A percentile compares a stretch with the other conserved stretches of the same genome.
Evolutionary conservation across 2,888 invertebrate species (phyloP).

Genomic region (Caenorhabditis becei): DNA sequence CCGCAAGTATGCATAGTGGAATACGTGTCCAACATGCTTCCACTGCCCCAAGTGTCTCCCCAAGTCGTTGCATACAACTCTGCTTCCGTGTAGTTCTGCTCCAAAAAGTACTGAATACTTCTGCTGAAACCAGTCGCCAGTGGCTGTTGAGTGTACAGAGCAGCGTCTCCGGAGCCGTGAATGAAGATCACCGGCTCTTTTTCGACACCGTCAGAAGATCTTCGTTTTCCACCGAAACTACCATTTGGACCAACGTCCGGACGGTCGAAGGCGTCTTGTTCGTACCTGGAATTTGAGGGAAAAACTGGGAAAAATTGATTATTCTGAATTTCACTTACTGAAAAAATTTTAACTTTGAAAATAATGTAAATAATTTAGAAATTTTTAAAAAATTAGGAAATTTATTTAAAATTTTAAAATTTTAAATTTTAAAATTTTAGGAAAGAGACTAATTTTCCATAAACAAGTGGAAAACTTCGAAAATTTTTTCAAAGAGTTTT

Average conservation of each 20-base stretch:
- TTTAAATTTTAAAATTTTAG: neutral
- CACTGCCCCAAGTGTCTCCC: constrained; percentile 78
- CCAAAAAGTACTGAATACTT: constrained; percentile 79
- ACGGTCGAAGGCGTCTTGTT: constrained; percentile 78
- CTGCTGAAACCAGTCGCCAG: constrained; percentile 70
- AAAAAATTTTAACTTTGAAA: too few relatives aligned
- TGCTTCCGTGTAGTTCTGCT: constrained; percentile 80
- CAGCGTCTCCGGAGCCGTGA: constrained; percentile 80
- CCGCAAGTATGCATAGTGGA: constrained; percentile 80
- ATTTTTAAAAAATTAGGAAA: too few relatives aligned
- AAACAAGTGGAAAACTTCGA: neutral
- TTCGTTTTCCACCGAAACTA: constrained; percentile 78
- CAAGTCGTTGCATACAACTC: constrained; percentile 81
- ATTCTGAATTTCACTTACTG: too few relatives aligned
- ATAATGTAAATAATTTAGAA: too few relatives aligned
- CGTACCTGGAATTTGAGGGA: constrained; percentile 63
- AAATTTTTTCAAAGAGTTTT: neutral
- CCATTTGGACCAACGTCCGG: constrained; percentile 81
- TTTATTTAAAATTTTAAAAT: neutral
- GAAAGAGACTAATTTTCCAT: neutral
- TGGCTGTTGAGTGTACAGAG: constrained; percentile 79
- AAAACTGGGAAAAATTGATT: neutral
- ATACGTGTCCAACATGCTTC: constrained; percentile 73
- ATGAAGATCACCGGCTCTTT: constrained; percentile 80
- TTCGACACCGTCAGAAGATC: constrained; percentile 69